Evolutionary conservation across 2,797 vertebrate species (phyloP).

Genomic region (Alca torda): DNA sequence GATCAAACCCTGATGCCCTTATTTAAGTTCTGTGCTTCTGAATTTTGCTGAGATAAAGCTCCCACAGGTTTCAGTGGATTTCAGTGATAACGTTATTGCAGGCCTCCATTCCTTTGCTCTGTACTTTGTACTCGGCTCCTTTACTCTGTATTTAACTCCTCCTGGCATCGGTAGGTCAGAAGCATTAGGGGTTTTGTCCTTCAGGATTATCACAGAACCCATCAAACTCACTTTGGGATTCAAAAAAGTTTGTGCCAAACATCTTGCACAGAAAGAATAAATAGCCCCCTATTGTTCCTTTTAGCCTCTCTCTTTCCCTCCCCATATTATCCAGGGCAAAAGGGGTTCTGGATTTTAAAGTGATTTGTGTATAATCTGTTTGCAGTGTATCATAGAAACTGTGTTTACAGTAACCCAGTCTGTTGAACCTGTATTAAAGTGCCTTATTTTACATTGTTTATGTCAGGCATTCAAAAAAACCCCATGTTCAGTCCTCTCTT

Average conservation of each 20-base stretch:
- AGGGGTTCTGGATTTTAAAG: neutral
- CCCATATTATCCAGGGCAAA: neutral
- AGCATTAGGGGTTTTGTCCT: neutral
- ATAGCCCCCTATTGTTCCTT: neutral
- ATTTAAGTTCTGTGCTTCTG: neutral
- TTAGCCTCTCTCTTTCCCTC: neutral
- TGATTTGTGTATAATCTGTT: neutral
- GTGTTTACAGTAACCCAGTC: neutral
- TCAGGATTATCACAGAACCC: neutral
- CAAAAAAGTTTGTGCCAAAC: neutral
- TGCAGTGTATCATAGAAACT: neutral
- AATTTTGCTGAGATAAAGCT: neutral
- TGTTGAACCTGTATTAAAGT: neutral
- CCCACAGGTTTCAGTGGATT: neutral
- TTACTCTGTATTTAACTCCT: neutral
- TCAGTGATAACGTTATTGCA: rapidly evolving
- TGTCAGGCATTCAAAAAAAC: neutral
- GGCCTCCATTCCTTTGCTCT: neutral
- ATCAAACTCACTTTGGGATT: neutral
- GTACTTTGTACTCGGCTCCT: neutral
- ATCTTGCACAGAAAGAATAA: neutral
- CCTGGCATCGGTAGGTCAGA: neutral
- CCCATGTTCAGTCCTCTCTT: neutral
- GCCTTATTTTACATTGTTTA: neutral
- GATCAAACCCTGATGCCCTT: neutral